phyloP scores from a whole-genome alignment of 2,888 invertebrate species.

The Meliscaeva auricollis region DNA sequence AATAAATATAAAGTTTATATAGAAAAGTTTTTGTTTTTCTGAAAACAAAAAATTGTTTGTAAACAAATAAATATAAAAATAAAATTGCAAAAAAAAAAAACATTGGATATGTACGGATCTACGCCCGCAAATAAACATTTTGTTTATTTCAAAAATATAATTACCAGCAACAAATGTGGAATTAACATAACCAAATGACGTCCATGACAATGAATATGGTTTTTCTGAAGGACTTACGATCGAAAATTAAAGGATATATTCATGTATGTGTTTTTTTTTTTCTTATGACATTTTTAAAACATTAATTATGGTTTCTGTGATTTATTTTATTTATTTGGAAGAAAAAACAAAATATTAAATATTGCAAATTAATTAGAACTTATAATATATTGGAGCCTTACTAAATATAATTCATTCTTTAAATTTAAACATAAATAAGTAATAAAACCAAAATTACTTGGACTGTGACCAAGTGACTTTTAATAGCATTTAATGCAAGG shows the following conservation, averaged over 20 bases:
- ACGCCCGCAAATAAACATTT: constrained; percentile 39
- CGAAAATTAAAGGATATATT: constrained; percentile 84
- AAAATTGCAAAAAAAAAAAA: constrained; percentile 13
- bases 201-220: constrained; percentile 83
- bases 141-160: constrained; percentile 41
- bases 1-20: background rate
- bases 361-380: background rate
- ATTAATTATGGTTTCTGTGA: constrained; percentile 27
- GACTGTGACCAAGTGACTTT: background rate
- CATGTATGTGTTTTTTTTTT: constrained; percentile 81
- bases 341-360: background rate
- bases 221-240: constrained; percentile 83
- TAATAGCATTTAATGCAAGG: too few species aligned
- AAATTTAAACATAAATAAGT: background rate
- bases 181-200: constrained; percentile 79
- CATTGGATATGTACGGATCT: constrained; percentile 57
- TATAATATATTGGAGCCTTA: background rate
- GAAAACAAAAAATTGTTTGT: constrained; percentile 9
- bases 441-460: background rate
- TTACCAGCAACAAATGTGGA: constrained; percentile 37
- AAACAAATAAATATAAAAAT: constrained; percentile 26
- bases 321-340: background rate
- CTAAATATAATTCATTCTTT: too few species aligned
- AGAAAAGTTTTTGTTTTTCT: background rate
- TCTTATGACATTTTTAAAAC: constrained; percentile 8